These are phyloP conservation scores for Phalanger gymnotis DNA, from an alignment of 2,797 vertebrate species.

Conservation along the genomic window DNA sequence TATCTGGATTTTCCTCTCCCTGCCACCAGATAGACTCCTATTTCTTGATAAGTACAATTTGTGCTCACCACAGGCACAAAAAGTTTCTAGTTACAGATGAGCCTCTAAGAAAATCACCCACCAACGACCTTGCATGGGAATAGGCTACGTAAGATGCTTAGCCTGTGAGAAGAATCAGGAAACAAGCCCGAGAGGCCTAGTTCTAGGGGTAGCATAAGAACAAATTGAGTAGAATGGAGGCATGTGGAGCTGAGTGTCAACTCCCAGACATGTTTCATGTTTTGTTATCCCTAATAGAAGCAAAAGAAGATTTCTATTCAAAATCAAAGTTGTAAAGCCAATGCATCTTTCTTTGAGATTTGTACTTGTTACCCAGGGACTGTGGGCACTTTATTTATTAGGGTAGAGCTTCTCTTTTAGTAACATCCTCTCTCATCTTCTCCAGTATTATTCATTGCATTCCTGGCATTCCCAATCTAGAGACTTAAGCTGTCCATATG, in stretches of 20 bases:
- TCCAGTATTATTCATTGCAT: constrained; percentile 36
- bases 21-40: not conserved
- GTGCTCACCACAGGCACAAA: not conserved
- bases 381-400: not conserved
- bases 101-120: not conserved
- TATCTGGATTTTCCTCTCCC: not conserved
- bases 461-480: not conserved
- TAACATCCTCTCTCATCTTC: constrained; percentile 17
- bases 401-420: not conserved
- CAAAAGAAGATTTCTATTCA: not conserved
- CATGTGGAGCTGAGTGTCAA: not conserved
- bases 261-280: not conserved
- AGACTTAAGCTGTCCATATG: not conserved
- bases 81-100: not conserved
- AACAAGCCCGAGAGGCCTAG: not conserved
- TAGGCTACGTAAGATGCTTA: not conserved
- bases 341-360: not conserved
- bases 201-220: not conserved
- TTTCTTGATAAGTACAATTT: not conserved
- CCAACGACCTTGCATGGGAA: not conserved
- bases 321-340: not conserved
- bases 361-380: not conserved
- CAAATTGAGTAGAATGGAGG: not conserved
- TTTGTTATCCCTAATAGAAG: not conserved
- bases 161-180: not conserved